Evolutionary conservation across 1,140 invertebrate species (phyloP).

Genomic region (Neuroterus valhalla): DNA sequence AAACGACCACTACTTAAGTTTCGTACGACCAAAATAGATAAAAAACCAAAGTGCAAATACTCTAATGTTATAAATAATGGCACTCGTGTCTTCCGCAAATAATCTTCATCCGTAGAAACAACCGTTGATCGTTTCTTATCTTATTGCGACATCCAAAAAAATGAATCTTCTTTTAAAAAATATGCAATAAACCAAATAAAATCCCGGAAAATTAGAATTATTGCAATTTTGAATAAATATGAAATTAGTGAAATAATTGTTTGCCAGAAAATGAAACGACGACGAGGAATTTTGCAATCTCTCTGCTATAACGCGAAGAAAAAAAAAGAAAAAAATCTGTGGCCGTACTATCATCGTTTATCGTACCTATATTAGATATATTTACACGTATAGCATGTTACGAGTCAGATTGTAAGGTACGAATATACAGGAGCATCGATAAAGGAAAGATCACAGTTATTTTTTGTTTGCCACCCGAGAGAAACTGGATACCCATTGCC

Average conservation of each 20-base stretch:
- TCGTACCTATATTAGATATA: slow-evolving; percentile 68
- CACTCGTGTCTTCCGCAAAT: slow-evolving; percentile 46
- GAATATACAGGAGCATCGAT: slow-evolving; percentile 30
- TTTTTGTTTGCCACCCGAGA: too few relatives aligned
- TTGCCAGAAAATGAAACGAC: slow-evolving; percentile 37
- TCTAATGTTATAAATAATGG: slow-evolving; percentile 47
- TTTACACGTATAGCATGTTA: slow-evolving; percentile 47
- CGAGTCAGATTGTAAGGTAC: slow-evolving; percentile 39
- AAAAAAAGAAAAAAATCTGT: slow-evolving; percentile 54
- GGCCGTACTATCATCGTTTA: slow-evolving; percentile 69
- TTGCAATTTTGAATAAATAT: not conserved
- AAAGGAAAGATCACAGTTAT: slow-evolving; percentile 25
- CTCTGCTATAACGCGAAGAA: slow-evolving; percentile 48
- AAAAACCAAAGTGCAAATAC: slow-evolving; percentile 65
- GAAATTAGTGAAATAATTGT: not conserved
- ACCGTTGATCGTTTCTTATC: slow-evolving; percentile 26
- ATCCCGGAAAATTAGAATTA: not conserved
- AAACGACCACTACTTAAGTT: slow-evolving; percentile 47
- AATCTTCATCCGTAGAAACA: slow-evolving; percentile 37
- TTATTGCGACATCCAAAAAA: not conserved
- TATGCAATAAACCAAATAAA: not conserved
- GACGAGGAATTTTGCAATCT: slow-evolving; percentile 66
- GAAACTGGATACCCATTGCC: slow-evolving; percentile 32
- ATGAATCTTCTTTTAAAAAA: not conserved
- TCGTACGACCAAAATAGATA: slow-evolving; percentile 61